Base-by-base conservation (phyloP, 2,113 vertebrate species). In the Larimichthys polyactis region DNA sequence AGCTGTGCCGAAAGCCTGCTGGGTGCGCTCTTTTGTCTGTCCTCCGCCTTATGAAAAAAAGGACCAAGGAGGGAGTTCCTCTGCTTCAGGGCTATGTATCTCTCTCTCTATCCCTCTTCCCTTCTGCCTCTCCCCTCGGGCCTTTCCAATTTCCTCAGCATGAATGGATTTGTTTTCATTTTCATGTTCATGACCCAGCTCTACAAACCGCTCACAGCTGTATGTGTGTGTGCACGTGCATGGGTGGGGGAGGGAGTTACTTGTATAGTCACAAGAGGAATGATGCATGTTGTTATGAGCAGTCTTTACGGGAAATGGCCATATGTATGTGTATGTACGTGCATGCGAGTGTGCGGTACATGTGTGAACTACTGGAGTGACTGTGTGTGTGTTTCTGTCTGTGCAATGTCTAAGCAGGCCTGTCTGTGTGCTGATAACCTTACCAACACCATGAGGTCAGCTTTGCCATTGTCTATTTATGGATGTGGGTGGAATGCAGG, bases 141-240 rank as follows among this genome's bases (percentile, higher is more conserved):
- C 85, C 64, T 78, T 74, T 24, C 62, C 68, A 84, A 92, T 93
- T 93, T 93, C 82, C 85, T 92, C 90, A 83, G 91, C 90, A 73
- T 91, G 87, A 94, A 29, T 83, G 69, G 73, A 74, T 93, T 93
- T 92, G 87, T 90, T 92, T 94, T 91, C 27, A 91, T 86, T 92
- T 94, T 91, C 27, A 91, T 86, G 74, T 81, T 76, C 87, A 85
- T 87, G 85, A 85, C 81, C 85, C 36, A 77, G 70, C 87, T 85
- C 57, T 79, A 62, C 88, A 85, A 86, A 84, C 93, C 80, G 82
- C 78, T 84, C 69, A 74, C 93, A 88, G 78, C 88, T 86, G 81
- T 87, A 71, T 86, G 24, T 85, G 24, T 69, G 12, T 73, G 66
- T 17, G 22, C n/a, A 73, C 9, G 60, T 44, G 69, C 24, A 71